Evolutionary conservation across 1,140 invertebrate species (phyloP).

Genomic region (Polypedilum vanderplanki): DNA sequence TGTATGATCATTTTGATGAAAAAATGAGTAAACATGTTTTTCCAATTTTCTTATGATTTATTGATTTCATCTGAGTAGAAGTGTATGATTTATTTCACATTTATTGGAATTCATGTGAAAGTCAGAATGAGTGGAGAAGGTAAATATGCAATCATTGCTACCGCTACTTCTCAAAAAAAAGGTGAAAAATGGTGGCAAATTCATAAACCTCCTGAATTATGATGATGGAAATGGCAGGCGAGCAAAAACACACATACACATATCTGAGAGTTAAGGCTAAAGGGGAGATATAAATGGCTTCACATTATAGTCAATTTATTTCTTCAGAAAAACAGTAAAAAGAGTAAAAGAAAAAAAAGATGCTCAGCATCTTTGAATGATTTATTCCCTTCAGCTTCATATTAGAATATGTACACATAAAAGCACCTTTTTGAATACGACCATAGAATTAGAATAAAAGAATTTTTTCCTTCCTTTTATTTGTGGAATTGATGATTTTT

Average conservation of each 20-base stretch:
- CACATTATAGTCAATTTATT: slow-evolving; percentile 23
- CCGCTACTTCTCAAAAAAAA: neutral
- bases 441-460: slow-evolving; percentile 20
- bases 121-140: neutral
- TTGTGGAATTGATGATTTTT: neutral
- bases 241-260: neutral
- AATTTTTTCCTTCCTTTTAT: neutral
- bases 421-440: neutral
- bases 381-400: neutral
- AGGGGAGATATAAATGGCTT: slow-evolving; percentile 15
- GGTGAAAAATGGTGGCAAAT: neutral
- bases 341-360: neutral
- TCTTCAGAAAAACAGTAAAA: neutral
- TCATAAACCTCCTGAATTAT: slow-evolving; percentile 1
- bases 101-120: slow-evolving; percentile 18
- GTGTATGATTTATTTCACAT: neutral
- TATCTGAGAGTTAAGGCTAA: neutral
- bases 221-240: neutral
- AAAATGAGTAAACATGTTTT: slow-evolving; percentile 28
- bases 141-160: neutral
- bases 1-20: neutral
- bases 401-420: neutral
- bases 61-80: slow-evolving; percentile 10
- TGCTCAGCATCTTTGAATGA: slow-evolving; percentile 4
- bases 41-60: neutral